Evolutionary conservation across 1,140 invertebrate species (phyloP).

Genomic region (Aphaenogaster floridana): DNA sequence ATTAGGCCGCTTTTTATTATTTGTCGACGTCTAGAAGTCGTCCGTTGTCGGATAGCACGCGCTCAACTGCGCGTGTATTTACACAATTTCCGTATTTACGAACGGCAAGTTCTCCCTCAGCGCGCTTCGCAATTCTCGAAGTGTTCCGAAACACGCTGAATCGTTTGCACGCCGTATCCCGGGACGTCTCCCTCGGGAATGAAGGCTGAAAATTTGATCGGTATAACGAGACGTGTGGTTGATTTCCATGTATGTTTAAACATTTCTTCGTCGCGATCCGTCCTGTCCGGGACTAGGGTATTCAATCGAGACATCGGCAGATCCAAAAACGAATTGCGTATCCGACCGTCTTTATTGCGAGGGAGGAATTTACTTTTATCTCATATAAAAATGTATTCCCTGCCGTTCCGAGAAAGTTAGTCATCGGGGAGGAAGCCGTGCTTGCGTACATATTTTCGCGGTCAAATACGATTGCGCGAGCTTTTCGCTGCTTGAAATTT

Average conservation of each 20-base stretch:
- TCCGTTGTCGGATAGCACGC: neutral
- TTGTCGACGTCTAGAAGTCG: neutral
- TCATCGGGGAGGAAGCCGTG: neutral
- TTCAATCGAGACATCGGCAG: conserved; percentile 6
- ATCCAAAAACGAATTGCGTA: conserved; percentile 2
- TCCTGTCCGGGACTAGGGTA: neutral
- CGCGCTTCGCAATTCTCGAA: neutral
- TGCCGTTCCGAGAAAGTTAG: neutral
- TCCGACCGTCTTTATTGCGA: neutral
- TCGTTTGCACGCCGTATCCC: neutral
- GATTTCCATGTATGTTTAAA: conserved; percentile 42
- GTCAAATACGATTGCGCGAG: neutral
- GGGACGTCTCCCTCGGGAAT: neutral
- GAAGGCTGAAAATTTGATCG: conserved; percentile 9
- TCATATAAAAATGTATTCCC: conserved; percentile 1
- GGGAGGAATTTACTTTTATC: neutral
- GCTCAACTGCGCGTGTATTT: neutral
- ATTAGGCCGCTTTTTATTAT: neutral
- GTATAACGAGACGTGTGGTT: neutral
- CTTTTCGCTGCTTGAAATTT: conserved; percentile 3
- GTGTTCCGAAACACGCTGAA: neutral
- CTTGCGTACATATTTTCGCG: neutral
- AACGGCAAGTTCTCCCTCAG: neutral
- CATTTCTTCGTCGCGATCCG: neutral
- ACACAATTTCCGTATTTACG: neutral